These are phyloP conservation scores for Mylabris sibirica DNA, from an alignment of 2,888 invertebrate species.

Conservation along the genomic window DNA sequence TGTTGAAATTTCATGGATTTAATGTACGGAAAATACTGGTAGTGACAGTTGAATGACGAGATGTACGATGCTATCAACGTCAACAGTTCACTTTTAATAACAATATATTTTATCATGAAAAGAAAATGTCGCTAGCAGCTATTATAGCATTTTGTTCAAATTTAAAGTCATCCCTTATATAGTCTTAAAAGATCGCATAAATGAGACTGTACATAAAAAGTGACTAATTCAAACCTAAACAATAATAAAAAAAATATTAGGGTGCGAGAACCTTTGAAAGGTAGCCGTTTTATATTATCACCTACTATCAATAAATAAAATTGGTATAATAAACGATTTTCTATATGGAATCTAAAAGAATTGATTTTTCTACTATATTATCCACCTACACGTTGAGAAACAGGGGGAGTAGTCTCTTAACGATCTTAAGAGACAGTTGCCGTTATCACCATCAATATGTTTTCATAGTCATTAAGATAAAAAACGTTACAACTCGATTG, in stretches of 20 bases:
- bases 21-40: constrained; percentile 33
- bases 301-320: not conserved
- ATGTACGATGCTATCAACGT: constrained; percentile 44
- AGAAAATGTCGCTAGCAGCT: constrained; percentile 34
- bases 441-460: not conserved
- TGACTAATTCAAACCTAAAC: not conserved
- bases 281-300: not conserved
- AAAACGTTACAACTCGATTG: not conserved
- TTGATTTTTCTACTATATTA: too few relatives aligned
- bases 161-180: constrained; percentile 5
- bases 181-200: not conserved
- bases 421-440: too few relatives aligned
- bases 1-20: not conserved
- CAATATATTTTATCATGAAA: constrained; percentile 40
- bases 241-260: not conserved
- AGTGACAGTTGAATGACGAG: constrained; percentile 45
- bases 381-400: not conserved
- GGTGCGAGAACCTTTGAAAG: not conserved
- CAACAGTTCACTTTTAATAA: constrained; percentile 44
- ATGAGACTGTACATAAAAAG: not conserved
- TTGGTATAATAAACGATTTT: too few relatives aligned
- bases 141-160: constrained; percentile 38
- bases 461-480: constrained; percentile 1
- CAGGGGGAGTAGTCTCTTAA: not conserved
- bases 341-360: too few relatives aligned